phyloP scores from a whole-genome alignment of 2,797 vertebrate genomes.

The Ispidina lecontei region DNA sequence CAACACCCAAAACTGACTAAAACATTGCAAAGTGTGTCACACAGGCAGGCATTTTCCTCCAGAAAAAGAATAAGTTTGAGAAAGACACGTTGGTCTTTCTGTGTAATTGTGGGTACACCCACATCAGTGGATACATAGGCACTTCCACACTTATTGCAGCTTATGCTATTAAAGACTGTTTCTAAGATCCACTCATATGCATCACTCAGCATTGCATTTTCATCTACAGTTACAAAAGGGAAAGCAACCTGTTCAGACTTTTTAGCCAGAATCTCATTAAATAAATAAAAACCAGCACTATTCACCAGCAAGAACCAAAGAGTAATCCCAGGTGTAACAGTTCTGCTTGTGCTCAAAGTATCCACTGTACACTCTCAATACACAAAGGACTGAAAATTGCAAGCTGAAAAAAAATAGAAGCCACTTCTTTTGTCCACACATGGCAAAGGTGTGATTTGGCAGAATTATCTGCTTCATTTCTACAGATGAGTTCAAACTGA shows the following conservation, averaged over 20 bases:
- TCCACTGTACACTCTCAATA: neutral
- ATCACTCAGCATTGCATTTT: neutral
- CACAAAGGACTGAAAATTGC: accelerated
- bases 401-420: neutral
- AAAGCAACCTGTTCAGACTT: neutral
- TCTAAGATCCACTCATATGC: neutral
- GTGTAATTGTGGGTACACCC: neutral
- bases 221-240: neutral
- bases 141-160: neutral
- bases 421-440: neutral
- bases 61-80: neutral
- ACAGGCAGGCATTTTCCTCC: neutral
- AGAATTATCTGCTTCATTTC: neutral
- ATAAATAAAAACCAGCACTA: neutral
- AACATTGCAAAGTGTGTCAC: neutral
- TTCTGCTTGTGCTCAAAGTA: neutral
- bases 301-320: neutral
- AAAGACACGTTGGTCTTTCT: neutral
- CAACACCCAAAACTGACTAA: neutral
- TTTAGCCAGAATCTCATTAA: neutral
- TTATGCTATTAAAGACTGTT: neutral
- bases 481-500: neutral
- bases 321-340: neutral
- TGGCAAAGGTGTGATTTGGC: neutral
- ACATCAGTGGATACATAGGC: neutral